Evolutionary conservation across 2,888 invertebrate species (phyloP), one percentile per base, ranked within the genome.

Genomic region (Athalia cordata): DNA sequence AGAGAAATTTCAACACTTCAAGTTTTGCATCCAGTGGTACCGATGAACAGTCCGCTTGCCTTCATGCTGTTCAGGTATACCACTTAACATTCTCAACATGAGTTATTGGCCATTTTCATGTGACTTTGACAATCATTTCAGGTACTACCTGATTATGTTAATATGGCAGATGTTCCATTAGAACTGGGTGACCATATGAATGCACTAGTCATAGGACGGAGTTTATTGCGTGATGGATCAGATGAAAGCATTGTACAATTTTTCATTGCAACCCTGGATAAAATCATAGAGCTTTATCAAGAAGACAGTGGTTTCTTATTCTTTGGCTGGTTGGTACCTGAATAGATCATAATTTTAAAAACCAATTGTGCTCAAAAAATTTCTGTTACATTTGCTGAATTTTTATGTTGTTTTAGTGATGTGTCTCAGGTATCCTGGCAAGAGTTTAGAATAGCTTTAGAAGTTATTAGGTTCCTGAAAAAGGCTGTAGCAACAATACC

Each of bases 381-480:
- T 45, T 64, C 13, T 52, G 59, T 47, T 13, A 62, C 55, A 68
- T 45, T 57, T 72, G n/a, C 4, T 15, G 29, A 29, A 2, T 29
- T 29, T 29, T 29, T 29, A 29, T 29, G 29, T 13, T 8, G 29
- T 84, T 82, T 5, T 64, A 87, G 88, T 59, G 84, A 87, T 78
- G 81, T 88, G 65, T 80, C 80, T 55, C 15, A 81, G 8, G 79
- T 79, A 50, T 76, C 86, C 3, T 88, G 87, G 87, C 79, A 85
- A n/a, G 72, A 85, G 6, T 78, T 88, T 9, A 81, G 77, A 70
- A 62, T 89, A 49, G 82, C 86, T 11, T 67, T 89, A 6, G 87
- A 89, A 84, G 79, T 88, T 50, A 85, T 89, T 55, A 82, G 85
- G 78, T 84, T 88, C 9, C 66, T 87, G 4, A 84, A 85, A 0